Percentiles rank a stretch among this genome's conserved stretches.
These are phyloP conservation scores for Peromyscus attwateri DNA, from an alignment of 2,797 vertebrate genomes.

Conservation along the genomic window DNA sequence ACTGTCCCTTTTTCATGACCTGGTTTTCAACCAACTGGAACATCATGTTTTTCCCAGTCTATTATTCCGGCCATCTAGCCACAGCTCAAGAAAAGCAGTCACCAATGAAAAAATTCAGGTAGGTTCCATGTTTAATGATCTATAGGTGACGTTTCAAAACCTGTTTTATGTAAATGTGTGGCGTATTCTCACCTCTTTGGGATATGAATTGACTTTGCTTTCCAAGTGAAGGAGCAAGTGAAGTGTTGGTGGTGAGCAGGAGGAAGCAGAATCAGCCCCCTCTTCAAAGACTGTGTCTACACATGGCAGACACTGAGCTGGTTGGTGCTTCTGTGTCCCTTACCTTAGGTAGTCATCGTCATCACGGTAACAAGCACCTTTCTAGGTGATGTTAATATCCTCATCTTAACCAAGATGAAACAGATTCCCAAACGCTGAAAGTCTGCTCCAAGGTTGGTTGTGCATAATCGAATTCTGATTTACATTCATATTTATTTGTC, in stretches of 20 bases:
- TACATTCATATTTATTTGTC: constrained; percentile 20
- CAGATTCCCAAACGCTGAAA: constrained; percentile 9
- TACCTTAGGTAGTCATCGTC: not conserved
- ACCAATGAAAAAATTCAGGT: constrained; percentile 98
- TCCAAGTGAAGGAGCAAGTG: not conserved
- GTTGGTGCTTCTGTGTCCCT: not conserved
- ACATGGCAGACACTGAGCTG: not conserved
- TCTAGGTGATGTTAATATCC: not conserved
- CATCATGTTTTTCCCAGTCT: constrained; percentile 98
- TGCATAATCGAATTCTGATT: constrained; percentile 5
- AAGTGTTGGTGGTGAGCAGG: not conserved
- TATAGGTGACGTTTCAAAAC: not conserved
- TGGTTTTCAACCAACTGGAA: constrained; percentile 99
- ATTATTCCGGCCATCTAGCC: constrained; percentile 96
- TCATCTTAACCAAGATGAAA: not conserved
- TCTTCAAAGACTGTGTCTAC: not conserved
- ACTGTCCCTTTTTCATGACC: constrained; percentile 99
- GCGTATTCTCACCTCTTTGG: constrained; percentile 17
- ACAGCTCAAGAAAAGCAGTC: constrained; percentile 96
- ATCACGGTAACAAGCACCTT: not conserved
- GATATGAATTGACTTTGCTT: not conserved
- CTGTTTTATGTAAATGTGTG: not conserved
- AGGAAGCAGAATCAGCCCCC: not conserved
- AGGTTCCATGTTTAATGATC: constrained; percentile 69
- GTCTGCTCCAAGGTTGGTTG: not conserved